Conservation (phyloP, 2,113 vertebrate genomes). For the Psilopsiagon aurifrons region DNA sequence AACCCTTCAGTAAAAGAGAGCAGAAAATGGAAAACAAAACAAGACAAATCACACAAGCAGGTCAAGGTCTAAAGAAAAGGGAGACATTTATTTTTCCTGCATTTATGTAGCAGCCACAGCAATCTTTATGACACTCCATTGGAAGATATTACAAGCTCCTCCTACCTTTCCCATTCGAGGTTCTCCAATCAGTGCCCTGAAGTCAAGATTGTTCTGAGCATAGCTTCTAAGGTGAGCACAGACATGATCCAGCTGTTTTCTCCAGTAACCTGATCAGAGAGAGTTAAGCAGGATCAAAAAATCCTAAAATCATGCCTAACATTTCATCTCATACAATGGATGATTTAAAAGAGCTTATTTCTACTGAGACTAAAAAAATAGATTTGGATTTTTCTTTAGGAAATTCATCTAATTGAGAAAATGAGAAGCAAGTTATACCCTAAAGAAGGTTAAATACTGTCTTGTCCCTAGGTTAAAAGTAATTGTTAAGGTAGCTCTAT, state of each 20-base stretch:
- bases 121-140: not conserved
- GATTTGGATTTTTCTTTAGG: not conserved
- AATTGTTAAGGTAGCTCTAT: not conserved
- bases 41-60: not conserved
- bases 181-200: slow-evolving; percentile 89
- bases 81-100: not conserved
- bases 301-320: not conserved
- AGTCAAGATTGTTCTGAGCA: slow-evolving; percentile 88
- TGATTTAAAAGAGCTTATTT: not conserved
- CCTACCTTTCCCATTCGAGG: slow-evolving; percentile 92
- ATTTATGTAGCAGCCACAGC: not conserved
- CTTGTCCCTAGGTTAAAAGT: not conserved
- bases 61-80: not conserved
- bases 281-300: not conserved
- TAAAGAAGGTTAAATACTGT: not conserved
- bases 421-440: not conserved
- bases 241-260: slow-evolving; percentile 93
- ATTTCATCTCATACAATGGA: not conserved
- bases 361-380: not conserved
- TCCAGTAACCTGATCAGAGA: slow-evolving; percentile 88
- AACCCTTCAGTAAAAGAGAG: not conserved
- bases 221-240: slow-evolving; percentile 91
- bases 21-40: not conserved
- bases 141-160: not conserved
- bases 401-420: not conserved